Evolutionary conservation across 2,113 vertebrate species (phyloP), one percentile per base, ranked within the genome.

Genomic region (Sebastes fasciatus): DNA sequence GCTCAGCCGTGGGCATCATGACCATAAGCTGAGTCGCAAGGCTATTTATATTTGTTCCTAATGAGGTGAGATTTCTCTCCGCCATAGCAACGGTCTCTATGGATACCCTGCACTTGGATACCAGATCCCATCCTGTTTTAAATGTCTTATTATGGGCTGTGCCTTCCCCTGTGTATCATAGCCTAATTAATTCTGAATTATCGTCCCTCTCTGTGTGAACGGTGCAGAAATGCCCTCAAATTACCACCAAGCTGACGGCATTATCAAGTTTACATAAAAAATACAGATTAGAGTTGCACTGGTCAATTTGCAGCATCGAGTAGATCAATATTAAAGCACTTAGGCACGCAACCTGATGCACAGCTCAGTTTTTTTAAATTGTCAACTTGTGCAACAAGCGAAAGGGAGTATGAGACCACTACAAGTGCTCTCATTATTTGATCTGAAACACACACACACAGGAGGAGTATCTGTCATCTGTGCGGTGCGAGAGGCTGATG

Each of bases 11-110:
- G 85, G 89, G 87, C 91, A 88, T 89, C 92, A 88, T 83, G 89
- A 89, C 91, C 89, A 92, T 86, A 89, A 90, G 90, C 91, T 68
- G 74, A 91, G 90, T 90, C 71, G 90, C 87, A 72, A 64, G 91
- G 93, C 93, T 94, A 95, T 94, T 94, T 95, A 93, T 95, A 95
- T 94, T 93, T 95, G 94, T 92, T 92, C 92, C 92, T 95, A 94
- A 95, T 95, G 94, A 95, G 92, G 92, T 92, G 92, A 94, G 92
- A 92, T 95, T 92, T 93, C 88, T 90, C 89, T 86, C 87, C 77
- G 91, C 92, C 94, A 93, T 95, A 92, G 94, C 94, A 94, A 95
- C 94, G 9, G 92, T 95, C 94, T 94, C 94, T 94, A 94, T 94
- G 94, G 94, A 94, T 93, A 94, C 94, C 88, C 87, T 86, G 91